Evolutionary conservation across 1,140 invertebrate species (phyloP), one percentile per base, ranked within the genome.

Genomic region (Berghia stephanieae): DNA sequence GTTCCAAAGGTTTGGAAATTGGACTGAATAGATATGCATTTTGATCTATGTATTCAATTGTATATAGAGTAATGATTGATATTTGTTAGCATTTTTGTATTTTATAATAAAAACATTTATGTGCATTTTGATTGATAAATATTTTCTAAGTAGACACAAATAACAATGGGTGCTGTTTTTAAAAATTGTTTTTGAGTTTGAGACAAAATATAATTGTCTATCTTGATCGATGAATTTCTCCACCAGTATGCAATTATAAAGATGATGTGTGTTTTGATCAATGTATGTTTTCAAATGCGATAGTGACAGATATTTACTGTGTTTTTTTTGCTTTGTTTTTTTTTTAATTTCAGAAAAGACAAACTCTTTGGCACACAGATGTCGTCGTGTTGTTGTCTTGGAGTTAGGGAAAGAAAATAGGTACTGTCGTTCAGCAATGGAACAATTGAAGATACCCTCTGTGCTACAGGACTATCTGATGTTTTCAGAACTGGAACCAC

Each of bases 381-480:
- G 78, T 36, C 75, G 80, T 18, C 44, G 49, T 31, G 40, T 57
- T 2, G 24, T 81, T 24, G 67, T 81, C 27, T 78, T 67, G 10
- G 52, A 38, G 3, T 24, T 81, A 27, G 72, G 70, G 5, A 73
- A 70, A 1, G 46, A 71, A 13, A 70, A 76, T n/a, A 24, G 43
- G 3, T 79, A 76, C 57, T 63, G 68, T 21, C 57, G 63, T 38
- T n/a, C 66, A 0, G 43, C 36, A n/a, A 72, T 81, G 44, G 46
- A 55, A 16, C 69, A 69, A 44, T 60, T 81, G 27, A 24, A 38
- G 27, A 46, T 81, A 10, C 80, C 80, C 27, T 49, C 49, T 1
- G 63, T 70, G 3, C 24, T 79, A 34, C 60, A 75, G 18, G 78
- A 81, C 27, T 80, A 80, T 72, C 79, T 80, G 16, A 72, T 77